Percentiles rank a stretch among this genome's conserved stretches.
These are phyloP conservation scores for Mastomys natalensis DNA, from an alignment of 2,113 vertebrate species.

Conservation along the genomic window DNA sequence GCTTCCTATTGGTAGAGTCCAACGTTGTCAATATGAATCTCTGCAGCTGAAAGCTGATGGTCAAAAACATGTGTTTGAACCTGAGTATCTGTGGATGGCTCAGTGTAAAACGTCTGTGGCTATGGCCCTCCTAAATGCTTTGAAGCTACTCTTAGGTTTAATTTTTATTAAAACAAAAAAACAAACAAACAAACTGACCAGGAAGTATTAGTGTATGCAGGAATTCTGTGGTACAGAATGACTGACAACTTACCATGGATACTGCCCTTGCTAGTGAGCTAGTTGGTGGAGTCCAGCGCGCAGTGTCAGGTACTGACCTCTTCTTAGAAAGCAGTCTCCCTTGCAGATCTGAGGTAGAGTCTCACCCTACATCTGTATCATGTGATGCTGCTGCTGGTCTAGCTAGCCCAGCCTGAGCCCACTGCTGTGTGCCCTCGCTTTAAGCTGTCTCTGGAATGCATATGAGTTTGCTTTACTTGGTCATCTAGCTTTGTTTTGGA, in stretches of 20 bases:
- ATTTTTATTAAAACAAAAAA: not conserved
- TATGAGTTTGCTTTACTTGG: not conserved
- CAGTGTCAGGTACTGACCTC: not conserved
- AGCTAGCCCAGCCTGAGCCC: not conserved
- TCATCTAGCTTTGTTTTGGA: slow-evolving; percentile 41
- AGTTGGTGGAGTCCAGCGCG: not conserved
- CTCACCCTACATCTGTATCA: not conserved
- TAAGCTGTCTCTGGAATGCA: not conserved
- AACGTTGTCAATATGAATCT: not conserved
- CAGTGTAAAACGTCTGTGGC: not conserved
- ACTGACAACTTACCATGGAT: not conserved
- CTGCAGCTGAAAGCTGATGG: slow-evolving; percentile 18
- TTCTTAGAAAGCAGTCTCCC: not conserved
- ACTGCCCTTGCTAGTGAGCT: not conserved
- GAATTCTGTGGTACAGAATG: slow-evolving; percentile 29
- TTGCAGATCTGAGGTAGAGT: no score
- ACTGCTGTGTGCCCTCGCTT: not conserved
- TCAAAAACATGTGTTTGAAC: not conserved
- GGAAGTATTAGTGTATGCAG: not conserved
- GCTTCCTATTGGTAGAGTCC: not conserved
- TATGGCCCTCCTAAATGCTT: not conserved
- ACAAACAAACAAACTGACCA: no score
- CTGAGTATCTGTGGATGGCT: not conserved
- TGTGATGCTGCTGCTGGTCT: not conserved
- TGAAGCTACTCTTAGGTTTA: not conserved